Conservation (phyloP, 2,113 vertebrate species). For the Larimichthys polyactis region DNA sequence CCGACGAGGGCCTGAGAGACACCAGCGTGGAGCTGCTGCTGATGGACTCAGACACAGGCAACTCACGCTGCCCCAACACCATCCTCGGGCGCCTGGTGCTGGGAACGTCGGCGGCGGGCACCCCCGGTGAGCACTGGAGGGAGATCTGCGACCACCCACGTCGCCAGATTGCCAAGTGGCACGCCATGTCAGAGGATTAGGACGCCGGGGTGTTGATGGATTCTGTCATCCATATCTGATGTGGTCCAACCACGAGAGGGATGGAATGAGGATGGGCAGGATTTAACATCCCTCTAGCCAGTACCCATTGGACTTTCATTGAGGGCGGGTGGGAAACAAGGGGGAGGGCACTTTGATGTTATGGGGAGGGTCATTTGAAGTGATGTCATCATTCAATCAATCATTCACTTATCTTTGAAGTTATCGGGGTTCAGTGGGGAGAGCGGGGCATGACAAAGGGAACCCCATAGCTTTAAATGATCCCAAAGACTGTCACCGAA, state of each 20-base stretch:
- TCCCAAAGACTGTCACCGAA: slow-evolving; percentile 81
- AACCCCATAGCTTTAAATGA: slow-evolving; percentile 67
- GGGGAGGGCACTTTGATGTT: slow-evolving; percentile 36
- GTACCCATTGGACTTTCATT: slow-evolving; percentile 64
- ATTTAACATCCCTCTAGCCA: slow-evolving; percentile 28
- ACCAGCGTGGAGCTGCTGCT: slow-evolving; percentile 98
- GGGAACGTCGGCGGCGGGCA: slow-evolving; percentile 89
- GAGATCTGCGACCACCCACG: slow-evolving; percentile 98
- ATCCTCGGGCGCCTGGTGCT: slow-evolving; percentile 91
- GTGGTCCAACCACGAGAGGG: slow-evolving; percentile 32
- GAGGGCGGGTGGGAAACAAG: neutral
- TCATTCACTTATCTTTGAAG: slow-evolving; percentile 69
- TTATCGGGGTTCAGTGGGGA: slow-evolving; percentile 42
- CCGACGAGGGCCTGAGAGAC: slow-evolving; percentile 90
- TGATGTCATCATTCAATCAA: slow-evolving; percentile 72
- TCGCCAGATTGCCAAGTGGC: slow-evolving; percentile 99
- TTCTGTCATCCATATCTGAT: slow-evolving; percentile 15
- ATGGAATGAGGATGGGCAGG: slow-evolving; percentile 34
- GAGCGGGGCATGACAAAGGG: slow-evolving; percentile 29
- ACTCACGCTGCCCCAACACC: slow-evolving; percentile 82
- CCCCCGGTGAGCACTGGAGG: slow-evolving; percentile 96
- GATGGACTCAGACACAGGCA: slow-evolving; percentile 93
- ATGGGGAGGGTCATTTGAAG: slow-evolving; percentile 53
- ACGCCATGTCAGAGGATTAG: slow-evolving; percentile 93
- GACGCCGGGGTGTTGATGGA: neutral